These are phyloP conservation scores for Oscarella lobularis DNA, from an alignment of 37 sponge, comb jelly and placozoan species.

Conservation along the genomic window DNA sequence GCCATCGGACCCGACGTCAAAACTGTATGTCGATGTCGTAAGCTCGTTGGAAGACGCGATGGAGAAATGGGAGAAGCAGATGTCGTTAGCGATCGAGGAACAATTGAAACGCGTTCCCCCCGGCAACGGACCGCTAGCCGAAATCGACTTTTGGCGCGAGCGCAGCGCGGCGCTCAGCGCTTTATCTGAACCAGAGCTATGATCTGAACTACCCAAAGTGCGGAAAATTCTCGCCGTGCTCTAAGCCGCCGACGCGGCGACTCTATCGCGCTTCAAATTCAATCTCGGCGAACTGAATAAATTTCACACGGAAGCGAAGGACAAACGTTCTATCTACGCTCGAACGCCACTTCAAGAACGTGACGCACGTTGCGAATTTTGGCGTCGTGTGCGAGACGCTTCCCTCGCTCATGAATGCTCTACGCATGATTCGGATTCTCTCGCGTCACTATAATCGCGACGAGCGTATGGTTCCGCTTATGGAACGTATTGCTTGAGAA, in stretches of 20 bases:
- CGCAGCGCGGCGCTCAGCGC: constrained; percentile 65
- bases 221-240: constrained; percentile 56
- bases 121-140: constrained; percentile 89
- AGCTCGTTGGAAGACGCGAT: constrained; percentile 46
- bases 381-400: constrained; percentile 68
- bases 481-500: constrained; percentile 95
- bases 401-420: constrained; percentile 93
- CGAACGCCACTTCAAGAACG: constrained; percentile 97
- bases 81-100: constrained; percentile 59
- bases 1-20: constrained; percentile 27
- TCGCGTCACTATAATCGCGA: constrained; percentile 97
- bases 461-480: constrained; percentile 96
- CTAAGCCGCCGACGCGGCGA: constrained; percentile 35
- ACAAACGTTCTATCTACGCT: constrained; percentile 95
- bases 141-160: constrained; percentile 97
- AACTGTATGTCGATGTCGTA: constrained; percentile 45
- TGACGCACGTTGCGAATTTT: constrained; percentile 58
- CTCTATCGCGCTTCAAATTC: constrained; percentile 68
- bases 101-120: constrained; percentile 56
- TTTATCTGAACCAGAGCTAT: constrained; percentile 88
- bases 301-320: constrained; percentile 90
- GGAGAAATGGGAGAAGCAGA: constrained; percentile 67
- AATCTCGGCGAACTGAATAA: constrained; percentile 72
- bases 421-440: constrained; percentile 99
- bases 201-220: constrained; percentile 40